phyloP scores from a whole-genome alignment of 2,797 vertebrate species.

The Lateolabrax maculatus region DNA sequence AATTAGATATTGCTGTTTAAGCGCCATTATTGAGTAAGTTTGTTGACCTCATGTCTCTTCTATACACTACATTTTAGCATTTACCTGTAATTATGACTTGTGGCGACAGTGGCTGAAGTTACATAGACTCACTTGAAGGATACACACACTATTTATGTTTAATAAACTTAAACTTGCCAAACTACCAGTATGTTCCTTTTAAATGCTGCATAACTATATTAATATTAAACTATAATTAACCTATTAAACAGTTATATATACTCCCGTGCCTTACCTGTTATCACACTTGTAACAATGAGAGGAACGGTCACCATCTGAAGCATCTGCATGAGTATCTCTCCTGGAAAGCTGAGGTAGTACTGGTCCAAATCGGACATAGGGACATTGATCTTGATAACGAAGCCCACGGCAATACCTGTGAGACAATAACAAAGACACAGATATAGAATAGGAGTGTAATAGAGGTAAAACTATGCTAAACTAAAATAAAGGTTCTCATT shows the following conservation, averaged over 20 bases:
- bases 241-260: not conserved
- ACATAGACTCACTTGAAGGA: too few species aligned
- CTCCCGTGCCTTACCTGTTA: not conserved
- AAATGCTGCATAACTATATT: too few species aligned
- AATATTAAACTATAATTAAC: too few species aligned
- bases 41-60: too few species aligned
- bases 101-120: too few species aligned
- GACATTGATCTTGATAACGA: not conserved
- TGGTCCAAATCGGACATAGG: fast-evolving
- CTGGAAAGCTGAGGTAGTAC: not conserved
- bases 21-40: too few species aligned
- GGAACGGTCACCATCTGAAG: constrained; percentile 8
- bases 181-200: not conserved
- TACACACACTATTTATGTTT: too few species aligned
- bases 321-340: constrained; percentile 13
- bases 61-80: too few species aligned
- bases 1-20: too few species aligned
- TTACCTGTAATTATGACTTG: too few species aligned
- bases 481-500: not conserved
- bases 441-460: not conserved
- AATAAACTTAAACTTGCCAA: not conserved
- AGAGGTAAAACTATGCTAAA: not conserved
- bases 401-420: not conserved
- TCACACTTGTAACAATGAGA: constrained; percentile 21
- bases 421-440: not conserved